A percentile compares a stretch with the other conserved stretches of the same genome.
phyloP scores from a whole-genome alignment of 2,888 invertebrate genomes.

The Escarpia spicata region DNA sequence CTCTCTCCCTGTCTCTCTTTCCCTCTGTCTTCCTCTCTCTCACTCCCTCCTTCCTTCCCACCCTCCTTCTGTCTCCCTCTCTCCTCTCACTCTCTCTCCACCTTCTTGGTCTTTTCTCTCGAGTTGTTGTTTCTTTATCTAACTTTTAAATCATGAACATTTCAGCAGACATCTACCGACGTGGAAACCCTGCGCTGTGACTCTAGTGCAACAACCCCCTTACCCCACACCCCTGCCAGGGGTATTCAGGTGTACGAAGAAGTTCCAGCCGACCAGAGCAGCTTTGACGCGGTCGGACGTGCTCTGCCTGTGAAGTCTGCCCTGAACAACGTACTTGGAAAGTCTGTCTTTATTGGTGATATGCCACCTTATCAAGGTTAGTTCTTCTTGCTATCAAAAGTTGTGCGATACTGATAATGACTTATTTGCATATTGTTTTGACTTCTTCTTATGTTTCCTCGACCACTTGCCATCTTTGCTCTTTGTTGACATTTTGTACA shows the following conservation, averaged over 20 bases:
- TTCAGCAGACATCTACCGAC: neutral
- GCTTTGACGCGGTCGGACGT: conserved; percentile 79
- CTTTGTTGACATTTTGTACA: too few relatives aligned
- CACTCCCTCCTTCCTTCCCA: too few relatives aligned
- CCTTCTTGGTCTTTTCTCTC: too few relatives aligned
- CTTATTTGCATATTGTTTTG: neutral
- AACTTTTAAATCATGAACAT: neutral
- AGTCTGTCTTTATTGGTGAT: conserved; percentile 92
- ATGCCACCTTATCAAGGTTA: conserved; percentile 75
- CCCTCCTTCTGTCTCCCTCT: too few relatives aligned
- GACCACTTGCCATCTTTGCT: too few relatives aligned
- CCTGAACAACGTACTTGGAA: conserved; percentile 87
- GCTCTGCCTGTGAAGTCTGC: conserved; percentile 85
- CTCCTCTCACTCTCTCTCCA: too few relatives aligned
- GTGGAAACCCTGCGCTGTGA: neutral
- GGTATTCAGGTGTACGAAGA: conserved; percentile 22
- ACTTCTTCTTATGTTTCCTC: too few relatives aligned
- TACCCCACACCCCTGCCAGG: conserved; percentile 37
- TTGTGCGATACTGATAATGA: neutral
- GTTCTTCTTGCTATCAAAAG: neutral
- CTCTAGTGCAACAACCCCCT: neutral
- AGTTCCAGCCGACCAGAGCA: conserved; percentile 19
- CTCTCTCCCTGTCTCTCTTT: too few relatives aligned
- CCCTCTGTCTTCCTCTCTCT: too few relatives aligned
- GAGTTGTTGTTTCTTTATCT: neutral